A percentile compares a stretch with the other conserved stretches of the same genome.
These are phyloP conservation scores for Glaucidium brasilianum DNA, from an alignment of 2,113 vertebrate species.

Conservation along the genomic window DNA sequence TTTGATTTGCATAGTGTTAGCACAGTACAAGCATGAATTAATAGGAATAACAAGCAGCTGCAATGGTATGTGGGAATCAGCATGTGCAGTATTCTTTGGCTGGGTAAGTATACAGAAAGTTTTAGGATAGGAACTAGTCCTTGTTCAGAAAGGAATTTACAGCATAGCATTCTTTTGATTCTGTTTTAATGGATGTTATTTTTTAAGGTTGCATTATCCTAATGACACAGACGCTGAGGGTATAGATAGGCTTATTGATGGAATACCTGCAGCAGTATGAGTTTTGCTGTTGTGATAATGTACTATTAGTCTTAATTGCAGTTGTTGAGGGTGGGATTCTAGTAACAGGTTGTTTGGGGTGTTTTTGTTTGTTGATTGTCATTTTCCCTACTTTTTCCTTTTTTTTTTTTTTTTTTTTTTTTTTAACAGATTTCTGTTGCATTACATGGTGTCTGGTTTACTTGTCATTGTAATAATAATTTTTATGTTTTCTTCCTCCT, in stretches of 20 bases:
- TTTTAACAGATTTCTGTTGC: slow-evolving; percentile 37
- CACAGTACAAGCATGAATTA: not conserved
- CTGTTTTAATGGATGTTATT: slow-evolving; percentile 30
- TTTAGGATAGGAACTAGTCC: not conserved
- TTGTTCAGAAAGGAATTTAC: slow-evolving; percentile 40
- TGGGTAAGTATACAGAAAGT: not conserved
- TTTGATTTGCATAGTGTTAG: not conserved
- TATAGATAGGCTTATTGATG: not conserved
- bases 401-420: not conserved
- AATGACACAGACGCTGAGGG: not conserved
- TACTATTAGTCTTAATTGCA: slow-evolving; percentile 67
- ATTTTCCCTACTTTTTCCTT: slow-evolving; percentile 33
- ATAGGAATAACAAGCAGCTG: not conserved
- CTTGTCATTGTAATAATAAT: slow-evolving; percentile 54
- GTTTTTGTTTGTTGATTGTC: slow-evolving; percentile 52
- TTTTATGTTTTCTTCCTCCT: slow-evolving; percentile 53
- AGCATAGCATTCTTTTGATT: not conserved
- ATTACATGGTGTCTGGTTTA: slow-evolving; percentile 38
- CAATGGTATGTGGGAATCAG: not conserved
- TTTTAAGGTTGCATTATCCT: slow-evolving; percentile 36
- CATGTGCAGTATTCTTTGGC: not conserved
- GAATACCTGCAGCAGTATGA: slow-evolving; percentile 51
- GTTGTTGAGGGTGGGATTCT: slow-evolving; percentile 37
- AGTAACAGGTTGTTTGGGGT: slow-evolving; percentile 45
- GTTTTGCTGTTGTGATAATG: slow-evolving; percentile 56